These are phyloP conservation scores for Argyresthia albistria DNA, from an alignment of 2,888 invertebrate genomes.

Conservation along the genomic window DNA sequence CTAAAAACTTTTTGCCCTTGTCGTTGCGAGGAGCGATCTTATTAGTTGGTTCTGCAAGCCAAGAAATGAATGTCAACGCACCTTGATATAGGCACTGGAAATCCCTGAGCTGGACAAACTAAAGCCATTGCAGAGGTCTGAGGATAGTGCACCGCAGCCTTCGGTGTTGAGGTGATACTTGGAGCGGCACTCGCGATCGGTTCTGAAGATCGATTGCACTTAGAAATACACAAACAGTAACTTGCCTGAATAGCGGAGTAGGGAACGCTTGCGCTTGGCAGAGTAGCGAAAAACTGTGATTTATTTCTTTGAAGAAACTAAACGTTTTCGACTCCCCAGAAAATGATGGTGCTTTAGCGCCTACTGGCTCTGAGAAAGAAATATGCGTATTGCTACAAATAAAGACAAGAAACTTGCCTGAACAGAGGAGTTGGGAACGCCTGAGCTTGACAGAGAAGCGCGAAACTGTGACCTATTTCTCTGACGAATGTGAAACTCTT, in stretches of 20 bases:
- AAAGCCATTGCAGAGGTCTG: constrained; percentile 47
- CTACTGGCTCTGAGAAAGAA: constrained; percentile 12
- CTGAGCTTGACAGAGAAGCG: constrained; percentile 70
- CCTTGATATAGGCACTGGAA: constrained; percentile 78
- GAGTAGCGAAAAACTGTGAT: constrained; percentile 41
- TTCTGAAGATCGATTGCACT: constrained; percentile 26
- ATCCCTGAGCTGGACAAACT: constrained; percentile 68
- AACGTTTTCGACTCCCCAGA: constrained; percentile 38
- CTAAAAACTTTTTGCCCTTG: constrained; percentile 48
- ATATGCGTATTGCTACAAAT: neutral
- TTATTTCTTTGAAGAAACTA: constrained; percentile 31
- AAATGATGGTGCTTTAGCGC: constrained; percentile 44
- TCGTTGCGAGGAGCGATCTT: constrained; percentile 75
- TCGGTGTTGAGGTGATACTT: constrained; percentile 65
- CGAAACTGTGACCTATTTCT: constrained; percentile 33
- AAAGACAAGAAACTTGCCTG: constrained; percentile 38
- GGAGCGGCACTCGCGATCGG: constrained; percentile 61
- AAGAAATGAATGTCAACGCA: constrained; percentile 35
- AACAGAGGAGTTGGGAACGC: constrained; percentile 61
- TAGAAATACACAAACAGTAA: constrained; percentile 6
- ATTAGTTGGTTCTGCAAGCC: constrained; percentile 78
- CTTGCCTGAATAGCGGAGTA: constrained; percentile 60
- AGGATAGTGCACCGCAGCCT: constrained; percentile 49
- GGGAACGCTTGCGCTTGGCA: constrained; percentile 74
- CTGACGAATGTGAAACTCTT: constrained; percentile 36